Conservation (phyloP, 2,113 vertebrate species). For the Mionectes macconnelli region DNA sequence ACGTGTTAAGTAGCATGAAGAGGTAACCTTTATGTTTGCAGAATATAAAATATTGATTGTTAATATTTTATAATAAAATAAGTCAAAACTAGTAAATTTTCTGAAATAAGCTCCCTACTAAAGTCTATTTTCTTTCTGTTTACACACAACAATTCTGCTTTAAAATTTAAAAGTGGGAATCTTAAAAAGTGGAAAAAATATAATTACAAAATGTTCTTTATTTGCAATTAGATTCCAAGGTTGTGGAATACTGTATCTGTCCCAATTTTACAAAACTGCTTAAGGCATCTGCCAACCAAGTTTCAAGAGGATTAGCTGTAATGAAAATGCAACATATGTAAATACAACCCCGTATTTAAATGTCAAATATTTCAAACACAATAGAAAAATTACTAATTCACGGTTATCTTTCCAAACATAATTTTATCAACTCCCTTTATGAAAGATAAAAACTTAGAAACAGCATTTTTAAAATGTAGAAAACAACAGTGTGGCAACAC, state of each 20-base stretch:
- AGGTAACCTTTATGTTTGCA: neutral
- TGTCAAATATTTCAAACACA: slow-evolving; percentile 51
- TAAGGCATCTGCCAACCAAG: slow-evolving; percentile 66
- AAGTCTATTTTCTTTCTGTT: neutral
- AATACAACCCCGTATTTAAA: slow-evolving; percentile 54
- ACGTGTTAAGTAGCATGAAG: neutral
- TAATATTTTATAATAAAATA: neutral
- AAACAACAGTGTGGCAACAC: neutral
- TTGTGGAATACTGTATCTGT: slow-evolving; percentile 34
- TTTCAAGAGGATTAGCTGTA: slow-evolving; percentile 67
- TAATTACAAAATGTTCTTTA: neutral
- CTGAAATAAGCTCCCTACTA: neutral
- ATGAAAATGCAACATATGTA: slow-evolving; percentile 72
- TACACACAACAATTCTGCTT: neutral
- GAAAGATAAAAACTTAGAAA: slow-evolving; percentile 3
- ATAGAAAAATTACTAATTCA: slow-evolving; percentile 50
- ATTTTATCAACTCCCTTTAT: neutral
- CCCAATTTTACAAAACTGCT: slow-evolving; percentile 62
- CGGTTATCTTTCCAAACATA: slow-evolving; percentile 27
- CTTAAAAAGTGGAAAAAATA: neutral
- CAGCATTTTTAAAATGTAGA: neutral
- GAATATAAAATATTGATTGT: neutral
- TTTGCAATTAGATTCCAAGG: slow-evolving; percentile 26
- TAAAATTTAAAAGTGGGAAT: neutral
- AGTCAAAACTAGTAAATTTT: neutral